Evolutionary conservation across 1,140 invertebrate species (phyloP), one percentile per base, ranked within the genome.

Genomic region (Cyclargus thomasi): DNA sequence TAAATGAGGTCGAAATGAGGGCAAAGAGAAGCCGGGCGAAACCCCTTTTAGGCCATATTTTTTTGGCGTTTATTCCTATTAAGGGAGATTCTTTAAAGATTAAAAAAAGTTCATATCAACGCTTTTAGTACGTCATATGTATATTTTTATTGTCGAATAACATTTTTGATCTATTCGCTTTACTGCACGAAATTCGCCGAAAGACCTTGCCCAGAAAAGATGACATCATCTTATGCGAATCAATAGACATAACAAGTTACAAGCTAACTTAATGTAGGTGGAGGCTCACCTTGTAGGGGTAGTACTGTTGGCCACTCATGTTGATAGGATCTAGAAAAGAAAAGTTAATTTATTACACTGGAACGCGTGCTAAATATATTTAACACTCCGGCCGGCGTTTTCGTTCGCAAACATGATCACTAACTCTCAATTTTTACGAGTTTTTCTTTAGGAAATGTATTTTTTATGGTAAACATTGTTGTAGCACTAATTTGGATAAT

Each of bases 221-320:
- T 90, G 88, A 90, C 86, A 88, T 90, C 88, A 90, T 83, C 82
- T 74, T 77, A 65, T 77, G 76, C 83, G 82, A 87, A 86, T 82
- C 57, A 62, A 69, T 62, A 70, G 64, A 71, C 68, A 53, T 57
- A 69, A 69, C 62, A 59, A 78, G 35, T 18, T 67, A 67, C 35
- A 59, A 67, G 29, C 21, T 7, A 66, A 66, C n/a, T 59, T 67
- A 78, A 79, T 71, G 85, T 86, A 85, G 81, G 83, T 82, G 76
- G 72, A 75, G 81, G 80, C 88, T 90, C 75, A 91, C 90, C 88
- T 91, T 91, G 88, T 91, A 91, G 66, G 90, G 90, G 80, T 91
- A 91, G 74, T 90, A 91, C 75, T 91, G 88, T 69, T 91, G 88
- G 73, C 88, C 89, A 74, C 86, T 90, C 90, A 91, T 91, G 66